Percentiles rank a stretch among this genome's conserved stretches.
phyloP scores from a whole-genome alignment of 2,797 vertebrate genomes.

The Hippopotamyrus pictus region DNA sequence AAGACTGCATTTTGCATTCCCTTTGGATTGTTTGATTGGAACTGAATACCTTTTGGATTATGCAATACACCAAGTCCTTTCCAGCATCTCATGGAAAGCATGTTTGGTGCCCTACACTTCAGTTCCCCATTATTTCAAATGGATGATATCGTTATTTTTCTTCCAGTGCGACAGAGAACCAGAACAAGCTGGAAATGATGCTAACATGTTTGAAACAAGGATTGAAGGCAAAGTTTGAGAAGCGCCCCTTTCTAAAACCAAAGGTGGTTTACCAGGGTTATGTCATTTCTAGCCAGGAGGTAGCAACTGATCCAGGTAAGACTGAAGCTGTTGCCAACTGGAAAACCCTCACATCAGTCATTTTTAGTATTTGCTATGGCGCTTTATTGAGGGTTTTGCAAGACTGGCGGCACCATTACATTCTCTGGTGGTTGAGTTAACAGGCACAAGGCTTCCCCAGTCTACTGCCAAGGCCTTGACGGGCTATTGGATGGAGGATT shows the following conservation, averaged over 20 bases:
- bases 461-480: neutral
- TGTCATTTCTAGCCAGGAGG: neutral
- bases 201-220: neutral
- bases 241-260: neutral
- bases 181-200: neutral
- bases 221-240: neutral
- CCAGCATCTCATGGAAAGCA: neutral
- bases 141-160: neutral
- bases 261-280: neutral
- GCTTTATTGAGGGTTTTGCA: neutral
- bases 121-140: neutral
- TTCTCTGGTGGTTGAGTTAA: neutral
- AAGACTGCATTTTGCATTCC: neutral
- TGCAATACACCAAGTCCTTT: neutral
- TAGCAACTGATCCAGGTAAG: neutral
- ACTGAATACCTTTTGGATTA: neutral
- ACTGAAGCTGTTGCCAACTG: neutral
- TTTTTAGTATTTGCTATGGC: neutral
- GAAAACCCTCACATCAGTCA: neutral
- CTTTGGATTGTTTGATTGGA: neutral
- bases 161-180: neutral
- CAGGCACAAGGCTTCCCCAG: neutral
- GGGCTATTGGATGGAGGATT: neutral
- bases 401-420: neutral
- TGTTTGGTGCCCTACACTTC: neutral